Conservation (phyloP, 2,797 vertebrate species). For the Myotis planiceps region DNA sequence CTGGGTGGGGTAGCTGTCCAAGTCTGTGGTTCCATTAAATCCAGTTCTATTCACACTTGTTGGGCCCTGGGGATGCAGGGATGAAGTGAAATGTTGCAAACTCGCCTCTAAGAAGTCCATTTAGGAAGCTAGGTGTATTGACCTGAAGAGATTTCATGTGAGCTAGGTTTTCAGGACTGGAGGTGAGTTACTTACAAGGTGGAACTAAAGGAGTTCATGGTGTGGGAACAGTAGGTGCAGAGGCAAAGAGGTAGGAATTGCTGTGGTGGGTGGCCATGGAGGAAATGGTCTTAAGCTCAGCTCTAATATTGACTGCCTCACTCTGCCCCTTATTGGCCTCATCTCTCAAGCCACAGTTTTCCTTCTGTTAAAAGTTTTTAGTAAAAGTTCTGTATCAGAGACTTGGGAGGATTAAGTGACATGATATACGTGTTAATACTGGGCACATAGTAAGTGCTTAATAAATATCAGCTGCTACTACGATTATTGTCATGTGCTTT, state of each 20-base stretch:
- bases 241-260: not conserved
- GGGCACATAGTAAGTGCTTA: not conserved
- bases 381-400: not conserved
- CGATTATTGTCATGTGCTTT: not conserved
- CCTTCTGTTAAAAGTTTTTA: not conserved
- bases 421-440: not conserved
- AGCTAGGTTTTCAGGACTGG: not conserved
- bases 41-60: not conserved
- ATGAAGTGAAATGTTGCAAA: not conserved
- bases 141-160: not conserved
- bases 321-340: not conserved
- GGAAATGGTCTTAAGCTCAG: not conserved
- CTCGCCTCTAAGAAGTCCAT: not conserved
- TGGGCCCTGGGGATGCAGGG: not conserved
- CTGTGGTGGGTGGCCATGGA: not conserved
- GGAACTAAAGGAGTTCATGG: not conserved
- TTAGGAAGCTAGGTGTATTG: not conserved
- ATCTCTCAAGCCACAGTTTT: not conserved
- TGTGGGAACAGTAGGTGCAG: not conserved
- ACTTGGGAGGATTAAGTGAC: not conserved
- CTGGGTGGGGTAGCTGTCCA: not conserved
- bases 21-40: not conserved
- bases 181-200: not conserved
- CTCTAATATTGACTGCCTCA: not conserved
- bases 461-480: not conserved